Conservation (phyloP, 2,888 invertebrate genomes). For the Melolontha melolontha region DNA sequence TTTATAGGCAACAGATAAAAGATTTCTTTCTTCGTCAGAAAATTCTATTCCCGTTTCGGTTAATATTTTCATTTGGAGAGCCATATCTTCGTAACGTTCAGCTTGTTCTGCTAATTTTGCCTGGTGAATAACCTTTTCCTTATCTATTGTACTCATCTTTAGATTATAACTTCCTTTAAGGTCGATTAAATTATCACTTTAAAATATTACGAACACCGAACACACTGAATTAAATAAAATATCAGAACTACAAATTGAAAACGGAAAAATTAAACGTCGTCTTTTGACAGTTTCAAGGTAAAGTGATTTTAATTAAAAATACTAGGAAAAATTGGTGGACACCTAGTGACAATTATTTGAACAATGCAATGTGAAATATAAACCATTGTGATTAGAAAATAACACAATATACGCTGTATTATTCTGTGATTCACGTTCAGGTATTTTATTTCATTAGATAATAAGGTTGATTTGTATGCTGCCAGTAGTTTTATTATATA, state of each 20-base stretch:
- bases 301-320: slow-evolving; percentile 1
- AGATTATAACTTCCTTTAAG: background rate
- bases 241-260: background rate
- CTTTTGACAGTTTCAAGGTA: slow-evolving; percentile 21
- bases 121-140: slow-evolving; percentile 48
- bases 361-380: background rate
- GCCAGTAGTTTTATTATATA: too few species aligned
- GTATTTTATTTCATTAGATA: too few species aligned
- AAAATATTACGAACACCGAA: background rate
- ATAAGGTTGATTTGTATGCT: too few species aligned
- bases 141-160: slow-evolving; percentile 13
- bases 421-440: too few species aligned
- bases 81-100: slow-evolving; percentile 44
- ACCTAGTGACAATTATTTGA: slow-evolving; percentile 1
- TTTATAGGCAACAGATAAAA: slow-evolving; percentile 40
- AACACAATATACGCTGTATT: too few species aligned
- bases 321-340: background rate
- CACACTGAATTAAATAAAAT: background rate
- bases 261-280: slow-evolving; percentile 16
- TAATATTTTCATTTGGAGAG: slow-evolving; percentile 35
- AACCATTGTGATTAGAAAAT: too few species aligned
- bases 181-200: slow-evolving; percentile 1
- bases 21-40: slow-evolving; percentile 33
- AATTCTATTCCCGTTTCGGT: slow-evolving; percentile 38
- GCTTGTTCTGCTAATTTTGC: slow-evolving; percentile 43